Conservation (phyloP, 2,888 invertebrate genomes). For the Hermaeophaga mercurialis region DNA sequence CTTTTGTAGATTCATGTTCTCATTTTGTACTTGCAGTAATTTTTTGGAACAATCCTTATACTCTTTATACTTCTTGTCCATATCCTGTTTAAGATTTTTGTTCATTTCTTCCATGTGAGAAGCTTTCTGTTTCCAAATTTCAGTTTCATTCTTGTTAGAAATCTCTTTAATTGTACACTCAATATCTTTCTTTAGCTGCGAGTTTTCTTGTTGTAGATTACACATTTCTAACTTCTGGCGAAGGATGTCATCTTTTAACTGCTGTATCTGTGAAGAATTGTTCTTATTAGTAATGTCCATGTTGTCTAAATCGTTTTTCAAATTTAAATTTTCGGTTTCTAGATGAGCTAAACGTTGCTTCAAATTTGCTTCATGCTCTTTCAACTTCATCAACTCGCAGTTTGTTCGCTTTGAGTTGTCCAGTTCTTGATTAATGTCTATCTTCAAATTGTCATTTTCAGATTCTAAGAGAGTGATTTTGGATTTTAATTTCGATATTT, state of each 20-base stretch:
- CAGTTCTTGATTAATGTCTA: constrained; percentile 27
- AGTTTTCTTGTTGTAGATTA: constrained; percentile 17
- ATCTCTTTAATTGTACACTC: constrained; percentile 20
- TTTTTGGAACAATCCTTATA: constrained; percentile 19
- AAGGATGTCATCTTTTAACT: constrained; percentile 26
- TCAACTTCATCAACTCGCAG: constrained; percentile 21
- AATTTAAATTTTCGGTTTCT: constrained; percentile 38
- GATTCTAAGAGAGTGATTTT: constrained; percentile 34
- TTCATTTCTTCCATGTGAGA: constrained; percentile 33
- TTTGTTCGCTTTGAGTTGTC: constrained; percentile 30
- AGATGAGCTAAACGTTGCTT: constrained; percentile 30
- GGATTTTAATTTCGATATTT: background rate
- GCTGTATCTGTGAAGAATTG: constrained; percentile 10
- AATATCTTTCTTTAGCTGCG: constrained; percentile 28
- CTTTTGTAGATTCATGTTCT: constrained; percentile 27
- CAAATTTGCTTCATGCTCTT: constrained; percentile 20
- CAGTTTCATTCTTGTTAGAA: background rate
- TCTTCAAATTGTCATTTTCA: constrained; percentile 34
- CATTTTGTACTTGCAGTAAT: constrained; percentile 15
- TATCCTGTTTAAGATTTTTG: constrained; percentile 33
- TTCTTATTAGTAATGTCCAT: constrained; percentile 19
- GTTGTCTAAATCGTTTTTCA: constrained; percentile 39
- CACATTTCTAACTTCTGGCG: constrained; percentile 18
- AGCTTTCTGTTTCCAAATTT: constrained; percentile 21
- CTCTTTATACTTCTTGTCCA: constrained; percentile 8